Conservation (phyloP, 2,113 vertebrate genomes). For the Numenius arquata region DNA sequence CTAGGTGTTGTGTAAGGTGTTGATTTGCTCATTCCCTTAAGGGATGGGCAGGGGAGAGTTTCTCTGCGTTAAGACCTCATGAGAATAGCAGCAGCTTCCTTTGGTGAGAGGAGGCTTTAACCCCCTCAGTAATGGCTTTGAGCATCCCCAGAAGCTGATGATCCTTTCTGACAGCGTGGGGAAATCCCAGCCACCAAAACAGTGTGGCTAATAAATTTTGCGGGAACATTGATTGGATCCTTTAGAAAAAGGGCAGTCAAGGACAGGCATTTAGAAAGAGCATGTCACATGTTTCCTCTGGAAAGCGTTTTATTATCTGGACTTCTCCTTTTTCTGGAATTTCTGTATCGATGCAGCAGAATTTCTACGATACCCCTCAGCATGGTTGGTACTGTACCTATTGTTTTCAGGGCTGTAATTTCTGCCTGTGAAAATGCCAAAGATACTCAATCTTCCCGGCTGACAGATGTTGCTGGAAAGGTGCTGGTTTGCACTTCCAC, state of each 20-base stretch:
- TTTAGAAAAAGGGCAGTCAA: constrained; percentile 38
- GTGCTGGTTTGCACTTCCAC: not conserved
- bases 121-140: not conserved
- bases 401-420: not conserved
- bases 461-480: constrained; percentile 10
- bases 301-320: not conserved
- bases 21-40: not conserved
- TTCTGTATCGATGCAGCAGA: not conserved
- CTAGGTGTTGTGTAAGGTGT: not conserved
- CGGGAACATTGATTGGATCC: not conserved
- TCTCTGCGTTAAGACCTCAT: not conserved
- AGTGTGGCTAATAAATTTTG: not conserved
- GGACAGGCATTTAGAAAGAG: not conserved
- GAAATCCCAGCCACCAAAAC: not conserved
- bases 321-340: not conserved
- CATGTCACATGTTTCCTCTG: not conserved
- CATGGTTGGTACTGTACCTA: not conserved
- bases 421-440: not conserved
- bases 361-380: not conserved
- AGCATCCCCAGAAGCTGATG: not conserved
- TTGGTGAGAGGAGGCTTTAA: not conserved
- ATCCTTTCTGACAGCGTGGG: not conserved
- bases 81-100: not conserved
- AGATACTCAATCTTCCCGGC: not conserved
- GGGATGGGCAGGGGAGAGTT: not conserved